phyloP scores from a whole-genome alignment of 2,888 invertebrate species.

The Cephus runcator region DNA sequence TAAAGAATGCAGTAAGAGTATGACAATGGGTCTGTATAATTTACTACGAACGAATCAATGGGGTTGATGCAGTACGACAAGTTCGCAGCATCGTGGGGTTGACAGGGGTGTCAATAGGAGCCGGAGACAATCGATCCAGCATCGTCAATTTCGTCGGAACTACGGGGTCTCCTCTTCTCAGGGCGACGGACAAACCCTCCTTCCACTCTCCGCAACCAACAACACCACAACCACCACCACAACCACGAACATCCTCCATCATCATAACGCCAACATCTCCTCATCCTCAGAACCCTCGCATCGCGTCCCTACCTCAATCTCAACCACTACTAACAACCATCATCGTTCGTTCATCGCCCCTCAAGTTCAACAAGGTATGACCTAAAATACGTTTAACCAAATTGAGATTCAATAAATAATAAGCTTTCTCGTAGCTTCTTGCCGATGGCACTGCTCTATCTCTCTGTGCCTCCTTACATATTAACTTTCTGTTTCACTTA shows the following conservation, averaged over 20 bases:
- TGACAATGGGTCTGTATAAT: slow-evolving; percentile 3
- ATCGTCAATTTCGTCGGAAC: slow-evolving; percentile 57
- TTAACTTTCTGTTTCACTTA: background rate
- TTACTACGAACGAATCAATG: slow-evolving; percentile 18
- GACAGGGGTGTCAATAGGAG: slow-evolving; percentile 46
- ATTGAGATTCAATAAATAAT: background rate
- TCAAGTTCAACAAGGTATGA: slow-evolving; percentile 58
- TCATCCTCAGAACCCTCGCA: slow-evolving; percentile 53
- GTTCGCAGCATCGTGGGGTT: slow-evolving; percentile 46
- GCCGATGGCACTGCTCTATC: background rate
- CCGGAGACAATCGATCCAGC: slow-evolving; percentile 53
- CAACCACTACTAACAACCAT: slow-evolving; percentile 47
- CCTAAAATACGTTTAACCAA: slow-evolving; percentile 19
- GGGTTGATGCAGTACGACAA: slow-evolving; percentile 53
- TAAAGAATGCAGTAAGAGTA: background rate
- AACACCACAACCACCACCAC: slow-evolving; percentile 33
- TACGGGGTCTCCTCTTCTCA: slow-evolving; percentile 58
- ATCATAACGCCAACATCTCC: slow-evolving; percentile 57
- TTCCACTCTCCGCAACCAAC: slow-evolving; percentile 52
- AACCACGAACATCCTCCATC: slow-evolving; percentile 18
- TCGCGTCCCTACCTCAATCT: slow-evolving; percentile 47
- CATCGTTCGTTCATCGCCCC: slow-evolving; percentile 53
- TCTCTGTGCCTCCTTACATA: background rate
- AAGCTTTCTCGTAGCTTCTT: background rate
- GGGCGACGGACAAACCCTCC: slow-evolving; percentile 60